Evolutionary conservation across 2,888 invertebrate species (phyloP), one percentile per base, ranked within the genome.

Genomic region (Dasypolia templi): DNA sequence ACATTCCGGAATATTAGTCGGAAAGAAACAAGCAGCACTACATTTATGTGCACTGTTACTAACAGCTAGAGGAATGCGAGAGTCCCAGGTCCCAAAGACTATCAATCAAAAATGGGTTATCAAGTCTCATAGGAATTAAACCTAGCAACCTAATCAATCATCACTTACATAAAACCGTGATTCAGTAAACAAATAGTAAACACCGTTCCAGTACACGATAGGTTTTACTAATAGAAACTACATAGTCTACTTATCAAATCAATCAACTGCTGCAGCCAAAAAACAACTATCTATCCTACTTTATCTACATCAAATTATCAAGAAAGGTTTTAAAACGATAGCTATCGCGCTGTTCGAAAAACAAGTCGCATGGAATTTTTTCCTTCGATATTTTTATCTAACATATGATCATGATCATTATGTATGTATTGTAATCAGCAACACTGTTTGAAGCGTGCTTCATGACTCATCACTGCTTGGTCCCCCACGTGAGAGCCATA

Each of bases 131-230:
- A 69, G 85, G 85, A 82, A 84, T 81, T 72, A 84, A n/a, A 82
- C 82, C 85, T 82, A 82, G 85, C 77, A 84, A 82, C 85, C 46
- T 61, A 32, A 84, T 75, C 77, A 84, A 76, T 84, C 72, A 75
- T 19, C 6, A 14, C 65, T 74, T 83, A 83, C 55, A 12, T 83
- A 71, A 83, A 80, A 64, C 55, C 35, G 68, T 76, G 85, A 62
- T 84, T 61, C 39, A 55, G 11, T 73, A 12, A 39, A 64, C 35
- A 53, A 39, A 64, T 42, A 53, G 35, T 59, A 35, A 59, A 53
- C 72, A 69, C 32, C 46, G 0, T 53, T 6, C 22, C n/a, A 2
- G 22, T 22, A 1, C 42, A 69, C 77, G 61, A 32, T 44, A 22
- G 19, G 19, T 22, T 42, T 42, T 39, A 62, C 7, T 19, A 29